Evolutionary conservation across 2,113 vertebrate species (phyloP).

Genomic region (Callocephalon fimbriatum): DNA sequence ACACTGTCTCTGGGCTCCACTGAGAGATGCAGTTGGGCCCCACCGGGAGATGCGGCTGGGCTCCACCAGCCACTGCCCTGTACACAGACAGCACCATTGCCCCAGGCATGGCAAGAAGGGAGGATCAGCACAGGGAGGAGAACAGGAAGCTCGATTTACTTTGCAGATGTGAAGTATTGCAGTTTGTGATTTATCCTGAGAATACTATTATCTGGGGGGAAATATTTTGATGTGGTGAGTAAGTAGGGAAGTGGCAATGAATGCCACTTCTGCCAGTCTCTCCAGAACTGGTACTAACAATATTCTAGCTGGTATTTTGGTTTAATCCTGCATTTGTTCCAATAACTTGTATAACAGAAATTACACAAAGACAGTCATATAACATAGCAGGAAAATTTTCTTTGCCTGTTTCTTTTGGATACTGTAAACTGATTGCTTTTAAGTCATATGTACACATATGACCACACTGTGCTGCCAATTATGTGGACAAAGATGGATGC

Average conservation of each 20-base stretch:
- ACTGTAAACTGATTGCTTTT: neutral
- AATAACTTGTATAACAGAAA: neutral
- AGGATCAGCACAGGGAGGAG: neutral
- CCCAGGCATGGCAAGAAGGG: fast-evolving
- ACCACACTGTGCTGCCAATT: neutral
- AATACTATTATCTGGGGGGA: neutral
- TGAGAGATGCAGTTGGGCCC: neutral
- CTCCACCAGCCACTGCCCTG: neutral
- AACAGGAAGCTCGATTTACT: neutral
- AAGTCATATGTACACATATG: neutral
- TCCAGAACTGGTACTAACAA: neutral
- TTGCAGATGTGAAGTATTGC: neutral
- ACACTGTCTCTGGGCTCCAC: fast-evolving
- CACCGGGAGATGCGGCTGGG: fast-evolving
- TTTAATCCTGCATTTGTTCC: neutral
- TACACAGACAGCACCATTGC: neutral
- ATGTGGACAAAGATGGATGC: neutral
- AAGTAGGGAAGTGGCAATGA: neutral
- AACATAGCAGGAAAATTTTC: neutral
- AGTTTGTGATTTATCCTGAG: neutral
- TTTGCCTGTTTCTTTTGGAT: neutral
- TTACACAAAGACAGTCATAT: neutral
- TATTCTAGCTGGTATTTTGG: neutral
- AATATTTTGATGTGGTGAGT: neutral
- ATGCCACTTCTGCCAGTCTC: neutral